Evolutionary conservation across 2,888 invertebrate species (phyloP).

Genomic region (Leptarthrus brevirostris): DNA sequence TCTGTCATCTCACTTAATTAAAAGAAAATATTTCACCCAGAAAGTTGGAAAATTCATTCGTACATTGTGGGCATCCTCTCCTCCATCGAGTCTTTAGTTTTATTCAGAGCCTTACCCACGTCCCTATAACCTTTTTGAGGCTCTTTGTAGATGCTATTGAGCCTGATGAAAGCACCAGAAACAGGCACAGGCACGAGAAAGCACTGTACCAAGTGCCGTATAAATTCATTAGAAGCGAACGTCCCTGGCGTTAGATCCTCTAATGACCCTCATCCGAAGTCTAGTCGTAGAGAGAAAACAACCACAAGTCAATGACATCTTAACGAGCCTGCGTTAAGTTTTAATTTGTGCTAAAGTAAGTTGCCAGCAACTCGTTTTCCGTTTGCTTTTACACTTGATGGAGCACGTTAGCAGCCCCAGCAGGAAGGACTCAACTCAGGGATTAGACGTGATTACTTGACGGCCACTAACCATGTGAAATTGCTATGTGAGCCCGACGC

Average conservation of each 20-base stretch:
- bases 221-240: conserved; percentile 29
- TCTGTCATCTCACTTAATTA: conserved; percentile 26
- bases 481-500: neutral
- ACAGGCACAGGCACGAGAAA: neutral
- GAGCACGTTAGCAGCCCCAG: neutral
- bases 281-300: conserved; percentile 3
- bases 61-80: neutral
- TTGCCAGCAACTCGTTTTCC: conserved; percentile 20
- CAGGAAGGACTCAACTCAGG: neutral
- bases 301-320: conserved; percentile 41
- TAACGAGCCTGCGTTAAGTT: conserved; percentile 42
- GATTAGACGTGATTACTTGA: conserved; percentile 42
- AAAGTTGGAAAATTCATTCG: conserved; percentile 31
- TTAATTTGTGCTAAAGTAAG: conserved; percentile 38
- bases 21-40: conserved; percentile 36
- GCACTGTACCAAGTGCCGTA: neutral
- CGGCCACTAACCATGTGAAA: conserved; percentile 23
- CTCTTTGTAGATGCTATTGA: neutral
- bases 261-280: conserved; percentile 34
- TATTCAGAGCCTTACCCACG: neutral
- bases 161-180: neutral
- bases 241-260: neutral
- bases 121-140: neutral
- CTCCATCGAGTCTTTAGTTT: neutral
- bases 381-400: neutral